Evolutionary conservation across 2,888 invertebrate genomes (phyloP), one percentile per base, ranked within the genome.

Genomic region (Drosophila pegasa): DNA sequence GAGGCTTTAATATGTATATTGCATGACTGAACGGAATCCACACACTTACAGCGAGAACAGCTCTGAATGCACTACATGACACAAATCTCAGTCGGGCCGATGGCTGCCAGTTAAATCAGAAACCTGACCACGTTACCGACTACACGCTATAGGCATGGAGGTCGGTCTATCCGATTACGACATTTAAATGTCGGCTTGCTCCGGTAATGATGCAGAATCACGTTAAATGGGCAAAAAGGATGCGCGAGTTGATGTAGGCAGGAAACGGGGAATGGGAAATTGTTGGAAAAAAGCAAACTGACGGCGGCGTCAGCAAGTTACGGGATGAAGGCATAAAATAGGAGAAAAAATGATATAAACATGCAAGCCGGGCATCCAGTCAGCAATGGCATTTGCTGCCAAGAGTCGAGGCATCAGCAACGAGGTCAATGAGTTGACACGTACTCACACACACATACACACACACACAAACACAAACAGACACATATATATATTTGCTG

Each of bases 341-440:
- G n/a, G 59, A 35, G 43, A 60, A 35, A 48, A 47, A 22, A 37
- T 37, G 3, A 22, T 8, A 20, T 41, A 62, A 27, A 47, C 43
- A 56, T 45, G 54, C 20, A 59, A 69, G 70, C 45, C 56, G 65
- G 51, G 22, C 41, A 50, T 20, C 41, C 33, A 18, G 33, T n/a
- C 35, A 35, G 55, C 55, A 57, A 25, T 27, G 47, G 35, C 29
- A 43, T 43, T 33, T 20, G 22, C 16, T 31, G 37, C 27, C 35
- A 35, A 52, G 54, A 59, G 50, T 56, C 55, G 37, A 51, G 51
- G 45, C 59, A 60, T 29, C 52, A 43, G 71, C 59, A 75, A 71
- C 70, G 87, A 83, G 83, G 83, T 83, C 83, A 87, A 83, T 80
- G 83, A 87, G 87, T 83, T 83, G 76, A 80, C 87, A 83, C 87